Evolutionary conservation across 2,113 vertebrate species (phyloP).

Genomic region (Microcebus murinus): DNA sequence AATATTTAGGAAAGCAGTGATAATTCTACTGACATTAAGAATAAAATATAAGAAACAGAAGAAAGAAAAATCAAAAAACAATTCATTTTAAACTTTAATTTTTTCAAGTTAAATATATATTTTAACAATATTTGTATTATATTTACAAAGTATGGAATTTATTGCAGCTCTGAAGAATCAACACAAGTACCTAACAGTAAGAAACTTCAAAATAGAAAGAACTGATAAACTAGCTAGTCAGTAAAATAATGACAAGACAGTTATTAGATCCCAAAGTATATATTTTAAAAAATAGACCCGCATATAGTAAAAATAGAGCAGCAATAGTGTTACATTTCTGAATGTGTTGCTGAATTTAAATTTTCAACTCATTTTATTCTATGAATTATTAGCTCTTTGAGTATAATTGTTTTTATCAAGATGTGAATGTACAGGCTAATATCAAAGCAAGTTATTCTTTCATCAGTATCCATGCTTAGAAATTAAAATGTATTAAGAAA

Average conservation of each 20-base stretch:
- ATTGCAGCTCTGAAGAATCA: background rate
- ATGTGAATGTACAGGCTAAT: background rate
- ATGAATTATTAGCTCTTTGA: background rate
- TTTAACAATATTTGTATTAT: background rate
- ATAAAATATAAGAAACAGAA: background rate
- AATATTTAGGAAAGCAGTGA: background rate
- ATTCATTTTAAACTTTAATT: background rate
- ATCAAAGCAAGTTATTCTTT: background rate
- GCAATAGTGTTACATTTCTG: background rate
- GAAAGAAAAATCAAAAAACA: background rate
- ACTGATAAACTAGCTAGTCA: background rate
- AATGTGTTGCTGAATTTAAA: background rate
- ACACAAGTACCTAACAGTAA: background rate
- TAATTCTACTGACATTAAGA: background rate
- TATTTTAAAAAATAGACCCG: background rate
- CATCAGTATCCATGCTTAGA: background rate
- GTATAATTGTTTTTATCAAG: background rate
- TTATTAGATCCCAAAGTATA: background rate
- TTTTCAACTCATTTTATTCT: background rate
- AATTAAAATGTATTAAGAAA: background rate
- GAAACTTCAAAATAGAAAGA: background rate
- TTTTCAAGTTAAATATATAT: background rate
- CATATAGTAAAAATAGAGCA: background rate
- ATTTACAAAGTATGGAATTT: background rate
- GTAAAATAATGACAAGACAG: background rate